Evolutionary conservation across 2,888 invertebrate genomes (phyloP).

Genomic region (Periphyllus acericola): DNA sequence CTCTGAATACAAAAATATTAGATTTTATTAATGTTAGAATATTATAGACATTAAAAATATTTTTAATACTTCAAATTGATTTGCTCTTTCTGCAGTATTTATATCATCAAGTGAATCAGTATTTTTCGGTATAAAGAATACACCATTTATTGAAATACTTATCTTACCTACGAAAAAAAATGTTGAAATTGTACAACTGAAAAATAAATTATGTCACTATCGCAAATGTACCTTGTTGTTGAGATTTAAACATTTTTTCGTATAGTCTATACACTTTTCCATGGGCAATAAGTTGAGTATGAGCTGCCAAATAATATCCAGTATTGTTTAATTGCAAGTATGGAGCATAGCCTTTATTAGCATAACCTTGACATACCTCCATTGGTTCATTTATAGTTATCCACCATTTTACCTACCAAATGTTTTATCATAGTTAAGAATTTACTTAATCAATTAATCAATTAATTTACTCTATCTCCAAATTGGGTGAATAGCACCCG

Average conservation of each 20-base stretch:
- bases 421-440: background rate
- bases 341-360: constrained; percentile 65
- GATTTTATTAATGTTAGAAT: background rate
- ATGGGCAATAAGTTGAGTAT: constrained; percentile 75
- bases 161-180: constrained; percentile 70
- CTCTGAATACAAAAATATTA: constrained; percentile 61
- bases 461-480: constrained; percentile 68
- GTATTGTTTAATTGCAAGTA: constrained; percentile 67
- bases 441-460: background rate
- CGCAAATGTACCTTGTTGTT: constrained; percentile 69
- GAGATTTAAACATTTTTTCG: constrained; percentile 70
- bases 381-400: constrained; percentile 77
- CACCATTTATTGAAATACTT: constrained; percentile 72
- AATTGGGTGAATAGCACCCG: constrained; percentile 70
- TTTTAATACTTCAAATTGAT: constrained; percentile 72
- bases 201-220: background rate
- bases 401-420: constrained; percentile 70
- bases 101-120: constrained; percentile 68
- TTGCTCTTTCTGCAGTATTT: constrained; percentile 71
- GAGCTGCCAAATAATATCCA: constrained; percentile 74
- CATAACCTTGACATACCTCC: constrained; percentile 64
- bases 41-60: background rate
- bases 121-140: constrained; percentile 73
- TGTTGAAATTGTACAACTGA: background rate
- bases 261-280: constrained; percentile 75